Evolutionary conservation across 2,888 invertebrate genomes (phyloP), one percentile per base, ranked within the genome.

Genomic region (Aromia moschata): DNA sequence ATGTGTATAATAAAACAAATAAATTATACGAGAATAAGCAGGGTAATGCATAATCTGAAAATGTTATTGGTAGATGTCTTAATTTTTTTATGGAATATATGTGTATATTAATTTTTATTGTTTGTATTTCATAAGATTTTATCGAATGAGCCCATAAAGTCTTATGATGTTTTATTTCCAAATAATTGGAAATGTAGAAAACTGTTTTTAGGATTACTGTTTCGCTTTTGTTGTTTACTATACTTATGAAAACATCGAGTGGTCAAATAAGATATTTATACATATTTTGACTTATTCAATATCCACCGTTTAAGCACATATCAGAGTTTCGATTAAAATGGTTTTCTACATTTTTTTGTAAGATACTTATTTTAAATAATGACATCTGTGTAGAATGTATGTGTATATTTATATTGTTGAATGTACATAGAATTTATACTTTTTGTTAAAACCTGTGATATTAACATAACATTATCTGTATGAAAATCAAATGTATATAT

Each of bases 91-190:
- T 5, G 9, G 9, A 25, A 4, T 17, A 41, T 41, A 16, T 18
- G 41, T 41, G 18, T 10, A 3, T 3, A 1, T 1, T 18, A 16
- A 17, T 41, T 25, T 5, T 18, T 1, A 43, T 25, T 43, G 14
- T 40, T 41, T 18, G 17, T 10, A 18, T 12, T 43, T 43, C 62
- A 60, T 70, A 69, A 69, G 72, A 71, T 74, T 75, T 74, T 73
- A 74, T 73, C 62, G 44, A 52, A 70, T 75, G 77, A 77, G 76
- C 77, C 77, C 75, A 67, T 75, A 73, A 74, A 75, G 72, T 73
- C 73, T 70, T 68, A 66, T 68, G 65, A 62, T 46, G 17, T 17
- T 30, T 4, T 11, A 33, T 40, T 44, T 3, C 18, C 9, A 38
- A 4, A 12, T 1, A 36, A 17, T 57, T 14, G 51, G 12, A 44